Base-by-base conservation (phyloP, 2,797 vertebrate species). In the Lithobates pipiens region DNA sequence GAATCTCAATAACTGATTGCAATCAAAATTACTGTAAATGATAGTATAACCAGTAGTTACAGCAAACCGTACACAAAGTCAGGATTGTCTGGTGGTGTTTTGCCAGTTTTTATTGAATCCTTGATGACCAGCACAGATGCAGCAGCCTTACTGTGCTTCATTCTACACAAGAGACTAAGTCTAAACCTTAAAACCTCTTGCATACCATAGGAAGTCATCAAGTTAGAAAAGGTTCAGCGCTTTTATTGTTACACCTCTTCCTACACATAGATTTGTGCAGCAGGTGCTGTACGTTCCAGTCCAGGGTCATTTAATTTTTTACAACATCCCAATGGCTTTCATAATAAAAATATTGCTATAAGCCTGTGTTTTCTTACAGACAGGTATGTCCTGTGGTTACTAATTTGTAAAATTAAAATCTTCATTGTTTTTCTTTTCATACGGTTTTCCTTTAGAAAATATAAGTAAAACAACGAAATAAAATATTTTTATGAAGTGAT, bases 281-380 rank as follows among this genome's bases (percentile, higher is more conserved):
- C 80, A 82, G 80, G 80, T 82, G 80, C 80, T 73, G 34, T 15
- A 27, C 8, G 80, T 82, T 57, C 57, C 80, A 29, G 70, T 27
- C 57, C 80, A 21, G 70, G 69, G 70, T 63, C 42, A 74, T 82
- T 82, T 72, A 3, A 42, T 63, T 42, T 46, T 67, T 82, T 82
- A 82, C 54, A 80, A 32, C 68, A 72, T 80, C 79, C 68, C 79
- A 61, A 34, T 72, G 69, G 79, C 13, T 61, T 80, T 72, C 9
- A 50, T 69, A 44, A 25, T 46, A 29, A 69, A 63, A 27, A 79
- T 80, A 36, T 80, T 46, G 44, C 15, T 50, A 54, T 71, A 80
- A 44, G 44, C 25, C 54, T 82, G 54, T 23, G 18, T 63, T 82
- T 25, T 39, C 69, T 29, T 73, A 46, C 68, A 72, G 69, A 34